Percentiles rank a stretch among this genome's conserved stretches.
phyloP scores from a whole-genome alignment of 1,140 invertebrate species.

The Drosophila hydei region DNA sequence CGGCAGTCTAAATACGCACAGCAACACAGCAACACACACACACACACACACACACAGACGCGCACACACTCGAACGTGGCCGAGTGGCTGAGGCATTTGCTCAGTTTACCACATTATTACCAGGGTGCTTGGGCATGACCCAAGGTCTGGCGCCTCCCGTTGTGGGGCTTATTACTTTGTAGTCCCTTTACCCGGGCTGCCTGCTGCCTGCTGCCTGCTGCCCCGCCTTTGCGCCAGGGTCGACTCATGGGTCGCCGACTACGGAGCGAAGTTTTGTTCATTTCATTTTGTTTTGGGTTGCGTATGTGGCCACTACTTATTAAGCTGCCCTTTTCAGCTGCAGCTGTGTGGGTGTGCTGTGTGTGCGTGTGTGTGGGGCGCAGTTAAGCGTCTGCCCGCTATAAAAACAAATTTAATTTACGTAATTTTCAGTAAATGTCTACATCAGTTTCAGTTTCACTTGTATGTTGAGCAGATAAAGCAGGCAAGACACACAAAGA shows the following conservation, averaged over 20 bases:
- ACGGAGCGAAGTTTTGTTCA: slow-evolving; percentile 45
- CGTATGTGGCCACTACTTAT: slow-evolving; percentile 58
- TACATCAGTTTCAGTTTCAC: slow-evolving; percentile 76
- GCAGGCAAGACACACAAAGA: slow-evolving; percentile 22
- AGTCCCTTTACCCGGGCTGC: slow-evolving; percentile 7
- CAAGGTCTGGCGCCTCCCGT: slow-evolving; percentile 70
- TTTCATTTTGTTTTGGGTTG: slow-evolving; percentile 58
- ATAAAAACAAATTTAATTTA: slow-evolving; percentile 83
- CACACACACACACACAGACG: slow-evolving; percentile 15
- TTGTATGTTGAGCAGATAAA: slow-evolving; percentile 26
- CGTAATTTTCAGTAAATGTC: slow-evolving; percentile 81
- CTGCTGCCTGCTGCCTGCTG: no score
- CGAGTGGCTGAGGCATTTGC: slow-evolving; percentile 20
- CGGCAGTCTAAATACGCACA: slow-evolving; percentile 13
- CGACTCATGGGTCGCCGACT: slow-evolving; percentile 14
- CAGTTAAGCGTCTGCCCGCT: slow-evolving; percentile 67
- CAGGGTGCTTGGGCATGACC: slow-evolving; percentile 71
- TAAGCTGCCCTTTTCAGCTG: slow-evolving; percentile 57
- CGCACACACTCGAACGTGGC: background rate
- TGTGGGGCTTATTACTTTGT: slow-evolving; percentile 73
- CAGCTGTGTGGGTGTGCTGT: slow-evolving; percentile 24
- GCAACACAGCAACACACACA: background rate
- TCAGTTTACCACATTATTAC: slow-evolving; percentile 74
- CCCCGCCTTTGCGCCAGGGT: background rate
- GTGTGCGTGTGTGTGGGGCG: slow-evolving; percentile 28